Conservation (phyloP, 2,888 invertebrate species). For the Crematogaster levior region DNA sequence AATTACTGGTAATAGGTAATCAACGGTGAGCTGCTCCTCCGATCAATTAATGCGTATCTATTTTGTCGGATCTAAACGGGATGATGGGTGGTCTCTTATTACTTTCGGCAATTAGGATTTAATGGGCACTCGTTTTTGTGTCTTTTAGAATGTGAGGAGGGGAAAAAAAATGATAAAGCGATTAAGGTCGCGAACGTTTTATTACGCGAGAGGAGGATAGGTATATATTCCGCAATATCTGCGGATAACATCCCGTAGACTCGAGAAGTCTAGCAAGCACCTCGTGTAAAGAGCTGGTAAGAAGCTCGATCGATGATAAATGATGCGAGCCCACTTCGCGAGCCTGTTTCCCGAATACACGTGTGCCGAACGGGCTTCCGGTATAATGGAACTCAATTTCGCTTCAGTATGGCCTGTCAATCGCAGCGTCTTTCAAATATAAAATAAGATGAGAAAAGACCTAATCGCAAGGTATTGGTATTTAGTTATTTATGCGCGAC, state of each 20-base stretch:
- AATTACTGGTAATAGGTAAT: conserved; percentile 75
- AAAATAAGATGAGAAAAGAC: not conserved
- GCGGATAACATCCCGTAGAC: conserved; percentile 36
- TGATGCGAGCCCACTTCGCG: conserved; percentile 31
- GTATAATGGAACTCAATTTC: conserved; percentile 41
- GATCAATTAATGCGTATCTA: conserved; percentile 72
- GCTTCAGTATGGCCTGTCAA: conserved; percentile 24
- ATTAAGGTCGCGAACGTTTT: conserved; percentile 35
- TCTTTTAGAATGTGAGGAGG: not conserved
- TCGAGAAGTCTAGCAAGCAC: conserved; percentile 17
- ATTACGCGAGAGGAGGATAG: not conserved
- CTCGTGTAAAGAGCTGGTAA: conserved; percentile 14
- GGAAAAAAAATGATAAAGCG: conserved; percentile 28
- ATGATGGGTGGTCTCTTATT: conserved; percentile 69
- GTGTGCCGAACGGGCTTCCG: conserved; percentile 26
- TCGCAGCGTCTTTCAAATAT: conserved; percentile 1
- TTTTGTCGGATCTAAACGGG: conserved; percentile 57
- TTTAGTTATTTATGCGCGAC: too few species aligned
- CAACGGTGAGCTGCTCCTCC: conserved; percentile 52
- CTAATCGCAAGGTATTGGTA: not conserved
- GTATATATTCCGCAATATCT: conserved; percentile 24
- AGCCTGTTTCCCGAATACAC: conserved; percentile 21
- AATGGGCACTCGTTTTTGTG: conserved; percentile 47
- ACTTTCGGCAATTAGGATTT: conserved; percentile 66
- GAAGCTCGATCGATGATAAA: conserved; percentile 46